These are phyloP conservation scores for Apeltes quadracus DNA, from an alignment of 2,113 vertebrate species.

Conservation along the genomic window DNA sequence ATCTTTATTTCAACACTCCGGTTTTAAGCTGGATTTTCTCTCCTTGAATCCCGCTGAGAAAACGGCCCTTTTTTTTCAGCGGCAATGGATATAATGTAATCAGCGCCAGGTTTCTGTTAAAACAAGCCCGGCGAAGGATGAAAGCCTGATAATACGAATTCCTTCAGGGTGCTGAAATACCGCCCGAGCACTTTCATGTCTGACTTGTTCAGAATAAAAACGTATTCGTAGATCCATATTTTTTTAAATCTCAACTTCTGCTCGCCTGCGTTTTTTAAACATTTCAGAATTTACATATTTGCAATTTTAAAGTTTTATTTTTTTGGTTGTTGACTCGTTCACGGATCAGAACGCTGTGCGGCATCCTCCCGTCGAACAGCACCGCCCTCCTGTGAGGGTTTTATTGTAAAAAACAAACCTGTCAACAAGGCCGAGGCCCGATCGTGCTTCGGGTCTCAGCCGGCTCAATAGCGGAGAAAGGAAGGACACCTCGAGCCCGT, in stretches of 20 bases:
- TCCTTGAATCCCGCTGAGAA: background rate
- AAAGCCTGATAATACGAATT: background rate
- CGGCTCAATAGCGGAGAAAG: background rate
- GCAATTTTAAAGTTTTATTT: background rate
- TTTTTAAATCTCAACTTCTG: background rate
- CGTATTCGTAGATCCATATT: background rate
- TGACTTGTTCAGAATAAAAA: background rate
- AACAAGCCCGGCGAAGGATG: background rate
- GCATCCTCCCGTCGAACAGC: no score
- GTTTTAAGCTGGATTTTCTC: background rate
- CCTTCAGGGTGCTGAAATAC: background rate
- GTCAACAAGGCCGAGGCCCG: conserved; percentile 14
- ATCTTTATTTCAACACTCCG: background rate
- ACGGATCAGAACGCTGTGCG: no score
- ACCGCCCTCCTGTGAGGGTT: no score
- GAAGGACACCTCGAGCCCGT: no score
- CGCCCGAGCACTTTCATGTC: background rate
- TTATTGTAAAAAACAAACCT: conserved; percentile 29
- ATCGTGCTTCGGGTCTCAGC: conserved; percentile 1
- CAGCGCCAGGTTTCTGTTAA: background rate
- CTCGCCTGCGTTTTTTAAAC: background rate
- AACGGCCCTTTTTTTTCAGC: background rate
- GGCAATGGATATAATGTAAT: background rate
- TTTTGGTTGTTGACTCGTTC: background rate
- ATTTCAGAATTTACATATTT: background rate